phyloP scores from a whole-genome alignment of 2,113 vertebrate genomes.

The Hyla sarda region DNA sequence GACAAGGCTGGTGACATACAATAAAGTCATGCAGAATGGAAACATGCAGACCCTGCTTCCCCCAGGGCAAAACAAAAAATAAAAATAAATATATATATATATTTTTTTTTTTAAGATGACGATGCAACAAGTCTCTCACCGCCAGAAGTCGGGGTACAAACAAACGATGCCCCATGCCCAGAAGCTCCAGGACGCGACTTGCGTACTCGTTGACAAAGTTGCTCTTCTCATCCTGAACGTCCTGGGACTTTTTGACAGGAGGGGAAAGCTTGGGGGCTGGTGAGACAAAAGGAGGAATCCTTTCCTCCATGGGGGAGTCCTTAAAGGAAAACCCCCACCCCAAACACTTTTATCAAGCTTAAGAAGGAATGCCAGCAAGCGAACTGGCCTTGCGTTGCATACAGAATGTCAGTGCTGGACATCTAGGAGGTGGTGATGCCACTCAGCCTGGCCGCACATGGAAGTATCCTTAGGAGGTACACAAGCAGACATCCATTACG shows the following conservation, averaged over 20 bases:
- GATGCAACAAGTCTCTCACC: slow-evolving; percentile 82
- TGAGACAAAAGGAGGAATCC: slow-evolving; percentile 77
- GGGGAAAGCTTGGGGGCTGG: slow-evolving; percentile 82
- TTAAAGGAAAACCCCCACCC: neutral
- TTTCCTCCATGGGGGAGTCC: slow-evolving; percentile 84
- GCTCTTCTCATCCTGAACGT: slow-evolving; percentile 82
- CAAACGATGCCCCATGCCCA: slow-evolving; percentile 98
- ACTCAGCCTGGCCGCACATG: slow-evolving; percentile 65
- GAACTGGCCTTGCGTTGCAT: slow-evolving; percentile 40
- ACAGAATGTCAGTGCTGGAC: slow-evolving; percentile 37
- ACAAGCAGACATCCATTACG: slow-evolving; percentile 50
- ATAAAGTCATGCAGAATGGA: slow-evolving; percentile 44
- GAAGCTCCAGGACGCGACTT: slow-evolving; percentile 89
- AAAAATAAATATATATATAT: too few relatives aligned
- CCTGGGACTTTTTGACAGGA: slow-evolving; percentile 84
- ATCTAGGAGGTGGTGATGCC: slow-evolving; percentile 62
- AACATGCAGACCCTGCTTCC: slow-evolving; percentile 46
- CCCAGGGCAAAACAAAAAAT: slow-evolving; percentile 32
- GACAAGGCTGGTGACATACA: neutral
- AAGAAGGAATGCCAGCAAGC: neutral
- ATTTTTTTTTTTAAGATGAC: too few relatives aligned
- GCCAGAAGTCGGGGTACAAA: slow-evolving; percentile 96
- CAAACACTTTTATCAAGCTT: neutral
- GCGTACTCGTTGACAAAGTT: slow-evolving; percentile 90
- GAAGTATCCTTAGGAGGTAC: slow-evolving; percentile 69